A percentile compares a stretch with the other conserved stretches of the same genome.
These are phyloP conservation scores for Drosophila aff. DNA, from an alignment of 1,140 invertebrate species.

Conservation along the genomic window DNA sequence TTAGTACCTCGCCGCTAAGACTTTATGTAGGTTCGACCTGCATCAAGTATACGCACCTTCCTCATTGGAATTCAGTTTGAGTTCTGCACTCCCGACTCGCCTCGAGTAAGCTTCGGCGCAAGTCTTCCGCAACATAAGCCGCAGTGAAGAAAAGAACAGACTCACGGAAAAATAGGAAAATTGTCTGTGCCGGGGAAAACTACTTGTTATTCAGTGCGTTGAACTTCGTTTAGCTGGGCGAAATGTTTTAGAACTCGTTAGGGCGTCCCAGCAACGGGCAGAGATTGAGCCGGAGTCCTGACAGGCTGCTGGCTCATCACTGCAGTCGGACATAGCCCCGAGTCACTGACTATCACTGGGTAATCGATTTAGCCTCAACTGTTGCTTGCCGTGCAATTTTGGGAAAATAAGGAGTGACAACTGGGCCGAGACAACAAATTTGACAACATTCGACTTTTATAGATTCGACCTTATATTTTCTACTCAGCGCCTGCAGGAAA, in stretches of 20 bases:
- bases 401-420: slow-evolving; percentile 15
- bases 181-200: slow-evolving; percentile 54
- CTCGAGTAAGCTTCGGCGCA: slow-evolving; percentile 54
- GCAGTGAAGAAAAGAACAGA: slow-evolving; percentile 34
- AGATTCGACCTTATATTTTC: not conserved
- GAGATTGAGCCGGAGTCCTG: slow-evolving; percentile 47
- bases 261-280: slow-evolving; percentile 39
- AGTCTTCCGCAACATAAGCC: slow-evolving; percentile 50
- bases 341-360: slow-evolving; percentile 48
- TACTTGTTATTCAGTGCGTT: slow-evolving; percentile 82
- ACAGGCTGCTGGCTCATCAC: slow-evolving; percentile 60
- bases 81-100: slow-evolving; percentile 53
- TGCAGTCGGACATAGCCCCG: slow-evolving; percentile 30
- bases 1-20: slow-evolving; percentile 35
- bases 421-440: not conserved
- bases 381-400: slow-evolving; percentile 46
- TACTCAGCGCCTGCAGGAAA: not conserved
- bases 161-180: slow-evolving; percentile 43
- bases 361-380: slow-evolving; percentile 76
- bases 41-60: slow-evolving; percentile 65
- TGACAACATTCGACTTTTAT: not conserved
- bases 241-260: slow-evolving; percentile 82
- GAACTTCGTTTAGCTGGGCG: slow-evolving; percentile 80
- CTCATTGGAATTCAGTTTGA: slow-evolving; percentile 72
- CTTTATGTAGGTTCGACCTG: slow-evolving; percentile 10